Evolutionary conservation across 2,113 vertebrate species (phyloP).

Genomic region (Oxyruncus cristatus): DNA sequence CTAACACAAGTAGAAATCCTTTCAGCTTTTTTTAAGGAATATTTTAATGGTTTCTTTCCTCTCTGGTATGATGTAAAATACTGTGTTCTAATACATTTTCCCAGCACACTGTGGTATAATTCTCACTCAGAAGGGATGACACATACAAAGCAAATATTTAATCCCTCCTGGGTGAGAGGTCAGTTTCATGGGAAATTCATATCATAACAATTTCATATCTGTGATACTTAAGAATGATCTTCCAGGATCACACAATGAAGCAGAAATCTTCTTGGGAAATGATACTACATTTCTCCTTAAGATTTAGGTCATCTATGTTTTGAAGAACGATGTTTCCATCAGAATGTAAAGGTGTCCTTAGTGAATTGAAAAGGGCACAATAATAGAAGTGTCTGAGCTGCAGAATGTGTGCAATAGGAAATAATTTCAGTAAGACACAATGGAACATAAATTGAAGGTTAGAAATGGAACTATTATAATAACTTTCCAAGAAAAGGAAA

Average conservation of each 20-base stretch:
- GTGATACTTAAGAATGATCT: constrained; percentile 22
- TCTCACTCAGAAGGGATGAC: background rate
- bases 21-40: background rate
- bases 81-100: background rate
- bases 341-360: constrained; percentile 8
- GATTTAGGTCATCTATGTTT: constrained; percentile 21
- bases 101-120: background rate
- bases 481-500: constrained; percentile 2
- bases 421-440: constrained; percentile 43
- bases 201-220: constrained; percentile 19
- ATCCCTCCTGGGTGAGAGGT: background rate
- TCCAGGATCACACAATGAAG: constrained; percentile 8
- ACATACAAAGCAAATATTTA: constrained; percentile 29
- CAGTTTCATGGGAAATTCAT: constrained; percentile 38
- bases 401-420: constrained; percentile 23
- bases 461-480: background rate
- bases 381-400: constrained; percentile 51
- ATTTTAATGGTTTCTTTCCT: background rate
- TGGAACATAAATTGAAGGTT: constrained; percentile 37
- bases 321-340: constrained; percentile 21
- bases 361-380: constrained; percentile 38
- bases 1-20: background rate
- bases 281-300: background rate
- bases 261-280: constrained; percentile 24
- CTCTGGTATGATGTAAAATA: background rate